Conservation (phyloP, 92 coral and sea anemone genomes). For the Blastomussa wellsi region DNA sequence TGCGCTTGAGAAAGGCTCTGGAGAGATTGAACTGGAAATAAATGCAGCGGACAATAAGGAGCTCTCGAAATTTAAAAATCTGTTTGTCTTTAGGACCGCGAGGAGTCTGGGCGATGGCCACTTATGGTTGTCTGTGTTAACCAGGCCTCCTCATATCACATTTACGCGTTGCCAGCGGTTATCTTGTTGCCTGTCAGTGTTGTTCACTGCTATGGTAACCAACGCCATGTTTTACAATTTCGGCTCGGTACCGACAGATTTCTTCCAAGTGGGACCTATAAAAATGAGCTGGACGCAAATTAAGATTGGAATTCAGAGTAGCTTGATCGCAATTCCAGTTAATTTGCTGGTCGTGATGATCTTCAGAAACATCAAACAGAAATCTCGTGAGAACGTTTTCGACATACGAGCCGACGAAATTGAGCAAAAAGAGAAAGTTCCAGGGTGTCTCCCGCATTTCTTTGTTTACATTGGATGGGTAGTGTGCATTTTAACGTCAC, state of each 20-base stretch:
- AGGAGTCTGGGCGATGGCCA: conserved; percentile 84
- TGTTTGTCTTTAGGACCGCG: conserved; percentile 69
- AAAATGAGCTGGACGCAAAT: conserved; percentile 80
- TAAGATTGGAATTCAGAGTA: conserved; percentile 83
- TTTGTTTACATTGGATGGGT: conserved; percentile 81
- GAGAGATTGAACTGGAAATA: conserved; percentile 67
- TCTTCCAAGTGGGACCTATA: conserved; percentile 70
- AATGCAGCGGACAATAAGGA: conserved; percentile 64
- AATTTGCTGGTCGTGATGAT: conserved; percentile 71
- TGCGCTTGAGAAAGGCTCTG: conserved; percentile 87
- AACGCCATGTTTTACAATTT: conserved; percentile 85
- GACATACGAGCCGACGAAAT: conserved; percentile 23
- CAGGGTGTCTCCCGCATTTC: conserved; percentile 74
- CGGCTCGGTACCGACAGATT: conserved; percentile 62
- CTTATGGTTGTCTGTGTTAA: conserved; percentile 84
- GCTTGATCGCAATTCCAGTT: conserved; percentile 77
- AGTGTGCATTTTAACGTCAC: conserved; percentile 62
- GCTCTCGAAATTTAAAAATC: conserved; percentile 59
- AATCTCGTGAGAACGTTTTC: conserved; percentile 8
- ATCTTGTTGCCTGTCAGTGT: conserved; percentile 79
- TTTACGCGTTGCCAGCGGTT: conserved; percentile 88
- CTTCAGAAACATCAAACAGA: conserved; percentile 68
- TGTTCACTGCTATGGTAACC: conserved; percentile 83
- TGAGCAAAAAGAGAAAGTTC: conserved; percentile 26
- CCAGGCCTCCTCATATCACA: conserved; percentile 81